Base-by-base conservation (phyloP, 2,888 invertebrate species). In the Cantharis nigra region DNA sequence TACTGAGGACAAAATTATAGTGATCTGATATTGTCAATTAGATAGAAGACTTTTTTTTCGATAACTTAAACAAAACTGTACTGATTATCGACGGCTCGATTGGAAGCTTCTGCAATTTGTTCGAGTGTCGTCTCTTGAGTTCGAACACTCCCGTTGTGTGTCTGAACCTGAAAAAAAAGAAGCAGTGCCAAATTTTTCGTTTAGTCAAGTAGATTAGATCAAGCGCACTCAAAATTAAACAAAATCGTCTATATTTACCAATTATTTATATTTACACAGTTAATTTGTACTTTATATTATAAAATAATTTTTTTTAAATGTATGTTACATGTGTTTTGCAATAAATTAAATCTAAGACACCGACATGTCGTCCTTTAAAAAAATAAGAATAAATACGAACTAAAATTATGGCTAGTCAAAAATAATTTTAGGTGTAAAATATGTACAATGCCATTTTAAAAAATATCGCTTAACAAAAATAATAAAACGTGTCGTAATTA, bases 101-200 rank as follows among this genome's bases (percentile, higher is more conserved):
- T 86, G 11, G 88, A 89, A 82, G 90, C 90, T 81, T 89, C 90
- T 0, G 88, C 87, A 84, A 81, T 89, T 86, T 88, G 89, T 85
- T 96, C 96, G 81, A 96, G 90, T 65, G 95, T 94, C 23, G 94
- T 94, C 30, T 94, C 92, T 77, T 95, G 92, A 83, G 94, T 94
- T 79, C 96, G 91, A 80, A 97, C 95, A 81, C 96, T 95, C 81
- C 96, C 96, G 81, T 94, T 94, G 87, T 94, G 94, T 0, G 94
- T 93, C 81, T 94, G 92, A 79, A 94, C 93, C 91, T 94, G 88
- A 80, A 87, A 87, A 86, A 16, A 67, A 69, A 49, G 18, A 20
- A 70, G 70, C 77, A 16, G 62, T 49, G 49, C 49, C 49, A 49
- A 49, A 7, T n/a, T 49, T 49, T 49, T 23, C 65, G 49, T 49